Conservation (phyloP, 92 coral and sea anemone genomes). For the Porites lobata region DNA sequence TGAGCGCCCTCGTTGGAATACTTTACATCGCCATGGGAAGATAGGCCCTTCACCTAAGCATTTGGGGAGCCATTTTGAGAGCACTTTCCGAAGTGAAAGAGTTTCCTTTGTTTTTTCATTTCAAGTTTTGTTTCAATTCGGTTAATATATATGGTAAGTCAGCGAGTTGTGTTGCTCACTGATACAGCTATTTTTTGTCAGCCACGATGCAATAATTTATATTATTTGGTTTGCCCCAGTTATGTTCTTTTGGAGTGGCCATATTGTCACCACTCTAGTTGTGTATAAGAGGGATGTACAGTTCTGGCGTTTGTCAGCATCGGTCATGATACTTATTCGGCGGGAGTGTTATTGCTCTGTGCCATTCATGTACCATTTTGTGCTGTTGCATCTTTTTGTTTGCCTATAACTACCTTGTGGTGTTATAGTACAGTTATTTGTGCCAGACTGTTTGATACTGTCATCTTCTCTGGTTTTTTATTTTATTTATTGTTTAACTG, state of each 20-base stretch:
- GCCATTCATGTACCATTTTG: neutral
- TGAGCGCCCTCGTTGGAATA: too few species aligned
- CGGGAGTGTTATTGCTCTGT: slow-evolving; percentile 11
- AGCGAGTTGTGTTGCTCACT: neutral
- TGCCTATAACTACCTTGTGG: neutral
- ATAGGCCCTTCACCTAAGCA: neutral
- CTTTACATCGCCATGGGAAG: neutral
- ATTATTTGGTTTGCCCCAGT: slow-evolving; percentile 1
- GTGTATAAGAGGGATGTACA: neutral
- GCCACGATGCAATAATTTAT: slow-evolving; percentile 5
- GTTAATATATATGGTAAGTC: too few species aligned
- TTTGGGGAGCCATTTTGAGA: neutral
- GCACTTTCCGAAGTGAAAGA: too few species aligned
- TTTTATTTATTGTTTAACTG: too few species aligned
- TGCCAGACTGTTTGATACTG: neutral
- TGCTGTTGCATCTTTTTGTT: neutral
- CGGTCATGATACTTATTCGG: neutral
- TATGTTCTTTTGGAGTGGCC: neutral
- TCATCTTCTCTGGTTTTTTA: neutral
- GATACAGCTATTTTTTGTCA: slow-evolving; percentile 1
- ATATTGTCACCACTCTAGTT: neutral
- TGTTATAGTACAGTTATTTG: too few species aligned
- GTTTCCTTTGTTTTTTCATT: too few species aligned
- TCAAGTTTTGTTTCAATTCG: neutral
- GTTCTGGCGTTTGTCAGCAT: slow-evolving; percentile 15